Base-by-base conservation (phyloP, 2,888 invertebrate species). In the Hirtodrosophila alboralis region DNA sequence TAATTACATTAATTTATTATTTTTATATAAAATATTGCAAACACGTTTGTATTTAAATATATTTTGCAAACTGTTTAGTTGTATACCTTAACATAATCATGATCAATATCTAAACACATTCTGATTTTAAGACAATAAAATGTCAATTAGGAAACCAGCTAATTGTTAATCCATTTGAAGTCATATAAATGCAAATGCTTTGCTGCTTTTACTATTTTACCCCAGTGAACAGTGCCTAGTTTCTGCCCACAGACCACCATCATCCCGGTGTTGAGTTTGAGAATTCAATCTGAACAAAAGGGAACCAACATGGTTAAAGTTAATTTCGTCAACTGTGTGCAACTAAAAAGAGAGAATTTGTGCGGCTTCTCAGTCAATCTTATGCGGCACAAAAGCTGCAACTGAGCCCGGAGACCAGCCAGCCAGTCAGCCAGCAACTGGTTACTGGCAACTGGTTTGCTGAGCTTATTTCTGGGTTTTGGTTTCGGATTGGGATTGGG, bases 301-400 rank as follows among this genome's bases (percentile, higher is more conserved):
- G 27, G 18, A n/a, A 30, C 28, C 33, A 33, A 13, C 5, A 12
- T 13, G 6, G 48, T 61, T 51, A 51, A 84, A 81, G 56, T 65
- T 68, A 68, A 78, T 68, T 75, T 78, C 51, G 61, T 59, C 75
- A 78, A 66, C 75, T 60, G 38, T 44, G 45, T 43, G 49, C 31
- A 41, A 27, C 36, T 48, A 23, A 41, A 14, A 47, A 27, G 45
- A 33, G 44, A 44, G 47, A 44, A 57, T 43, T 76, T 77, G 30
- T 79, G 64, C 23, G 67, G 80, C 72, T 85, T 77, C 83, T 49
- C 38, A 54, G 54, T 53, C 56, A 58, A 64, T 54, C 52, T 54
- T 38, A 41, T 57, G 54, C 38, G 36, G 10, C 27, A 41, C 36
- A 67, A 45, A 27, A 34, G 34, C 28, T 36, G 37, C 13, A 51